phyloP scores from a whole-genome alignment of 2,113 vertebrate species.

The Anoura caudifer region DNA sequence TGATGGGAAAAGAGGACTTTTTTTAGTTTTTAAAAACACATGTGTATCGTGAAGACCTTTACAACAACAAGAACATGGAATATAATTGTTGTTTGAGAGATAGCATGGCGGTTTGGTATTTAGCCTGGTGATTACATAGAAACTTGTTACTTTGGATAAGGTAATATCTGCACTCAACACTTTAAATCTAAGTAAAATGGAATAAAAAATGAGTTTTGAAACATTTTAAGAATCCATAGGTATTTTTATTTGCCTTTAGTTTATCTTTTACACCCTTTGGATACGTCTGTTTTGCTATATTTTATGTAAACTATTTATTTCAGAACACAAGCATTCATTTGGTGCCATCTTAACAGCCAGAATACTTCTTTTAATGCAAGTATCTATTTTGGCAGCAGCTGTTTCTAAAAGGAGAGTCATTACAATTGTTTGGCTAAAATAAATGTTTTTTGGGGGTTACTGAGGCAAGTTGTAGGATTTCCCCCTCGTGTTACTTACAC shows the following conservation, averaged over 20 bases:
- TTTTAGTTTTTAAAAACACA: neutral
- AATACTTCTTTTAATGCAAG: conserved; percentile 56
- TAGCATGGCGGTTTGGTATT: neutral
- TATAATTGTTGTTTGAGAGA: neutral
- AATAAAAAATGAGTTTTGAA: conserved; percentile 12
- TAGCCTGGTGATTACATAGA: neutral
- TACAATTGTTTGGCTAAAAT: conserved; percentile 59
- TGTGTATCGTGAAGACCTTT: neutral
- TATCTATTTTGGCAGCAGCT: conserved; percentile 67
- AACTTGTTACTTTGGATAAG: neutral
- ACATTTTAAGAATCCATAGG: neutral
- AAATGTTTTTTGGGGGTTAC: conserved; percentile 47
- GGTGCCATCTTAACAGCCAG: conserved; percentile 60
- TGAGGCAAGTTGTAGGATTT: conserved; percentile 57
- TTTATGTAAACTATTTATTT: conserved; percentile 55
- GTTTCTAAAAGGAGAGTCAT: conserved; percentile 61
- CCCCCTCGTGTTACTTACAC: conserved; percentile 32
- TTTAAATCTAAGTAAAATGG: conserved; percentile 28
- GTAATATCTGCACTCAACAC: neutral
- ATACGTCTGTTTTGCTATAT: neutral
- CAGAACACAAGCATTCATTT: conserved; percentile 56
- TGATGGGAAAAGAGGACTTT: neutral
- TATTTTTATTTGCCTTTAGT: neutral
- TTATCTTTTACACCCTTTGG: neutral
- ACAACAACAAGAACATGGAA: neutral